phyloP scores from a whole-genome alignment of 2,113 vertebrate genomes.

The Piprites chloris region DNA sequence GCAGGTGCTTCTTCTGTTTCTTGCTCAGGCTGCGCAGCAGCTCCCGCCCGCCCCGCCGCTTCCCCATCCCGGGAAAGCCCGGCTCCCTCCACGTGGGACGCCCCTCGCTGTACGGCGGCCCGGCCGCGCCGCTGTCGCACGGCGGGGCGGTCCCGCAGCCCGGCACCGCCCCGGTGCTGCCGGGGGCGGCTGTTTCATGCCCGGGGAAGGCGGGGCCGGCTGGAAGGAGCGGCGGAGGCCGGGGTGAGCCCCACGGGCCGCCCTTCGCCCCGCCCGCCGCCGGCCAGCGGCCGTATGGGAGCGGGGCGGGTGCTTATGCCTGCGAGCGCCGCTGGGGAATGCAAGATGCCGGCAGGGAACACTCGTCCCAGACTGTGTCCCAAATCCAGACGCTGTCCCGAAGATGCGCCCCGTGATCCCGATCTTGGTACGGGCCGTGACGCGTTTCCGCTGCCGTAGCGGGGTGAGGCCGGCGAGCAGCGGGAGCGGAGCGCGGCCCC shows the following conservation, averaged over 20 bases:
- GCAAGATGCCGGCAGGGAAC: accelerated
- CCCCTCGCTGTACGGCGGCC: neutral
- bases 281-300: neutral
- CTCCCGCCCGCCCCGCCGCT: constrained; percentile 76
- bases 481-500: accelerated
- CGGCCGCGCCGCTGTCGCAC: neutral
- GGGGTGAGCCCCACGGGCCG: too few species aligned
- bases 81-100: neutral
- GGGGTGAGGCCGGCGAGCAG: neutral
- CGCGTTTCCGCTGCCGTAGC: neutral
- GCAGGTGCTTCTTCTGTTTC: constrained; percentile 88
- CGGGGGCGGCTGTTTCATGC: neutral
- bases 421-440: neutral
- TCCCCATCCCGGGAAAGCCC: neutral
- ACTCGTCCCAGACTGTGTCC: accelerated
- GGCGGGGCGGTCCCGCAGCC: neutral
- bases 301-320: too few species aligned
- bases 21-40: constrained; percentile 78
- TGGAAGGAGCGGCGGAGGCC: neutral
- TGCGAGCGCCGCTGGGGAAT: too few species aligned
- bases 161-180: neutral
- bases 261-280: too few species aligned
- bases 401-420: accelerated
- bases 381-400: accelerated
- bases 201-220: neutral